Percentiles rank a stretch among this genome's conserved stretches.
Conservation (phyloP, 2,888 invertebrate genomes). For the Stenodema calcarata region DNA sequence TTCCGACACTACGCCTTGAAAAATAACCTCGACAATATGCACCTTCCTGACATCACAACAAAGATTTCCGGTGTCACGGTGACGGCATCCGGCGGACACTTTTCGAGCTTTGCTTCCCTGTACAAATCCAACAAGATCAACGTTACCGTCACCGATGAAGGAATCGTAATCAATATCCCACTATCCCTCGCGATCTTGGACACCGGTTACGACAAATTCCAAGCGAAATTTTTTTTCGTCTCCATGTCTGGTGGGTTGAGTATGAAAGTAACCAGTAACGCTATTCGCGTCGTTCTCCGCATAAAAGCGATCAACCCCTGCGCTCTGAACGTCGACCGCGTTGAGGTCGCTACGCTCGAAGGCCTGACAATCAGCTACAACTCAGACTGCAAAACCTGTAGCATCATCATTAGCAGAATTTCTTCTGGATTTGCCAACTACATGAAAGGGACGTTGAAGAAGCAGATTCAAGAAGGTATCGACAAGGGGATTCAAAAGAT, state of each 20-base stretch:
- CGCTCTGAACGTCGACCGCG: conserved; percentile 10
- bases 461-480: conserved; percentile 34
- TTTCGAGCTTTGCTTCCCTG: conserved; percentile 7
- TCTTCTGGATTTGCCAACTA: conserved; percentile 20
- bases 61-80: not conserved
- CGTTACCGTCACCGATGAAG: conserved; percentile 9
- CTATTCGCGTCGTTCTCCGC: not conserved
- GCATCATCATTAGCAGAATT: not conserved
- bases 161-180: not conserved
- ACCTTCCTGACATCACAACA: conserved; percentile 2
- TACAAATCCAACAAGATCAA: not conserved
- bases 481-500: not conserved
- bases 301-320: conserved; percentile 16
- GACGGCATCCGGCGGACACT: conserved; percentile 14
- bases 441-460: not conserved
- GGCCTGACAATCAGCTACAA: not conserved
- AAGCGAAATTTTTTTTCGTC: conserved; percentile 1
- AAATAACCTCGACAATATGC: conserved; percentile 5
- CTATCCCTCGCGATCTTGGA: not conserved
- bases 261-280: not conserved
- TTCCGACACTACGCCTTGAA: not conserved
- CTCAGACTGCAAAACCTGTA: not conserved
- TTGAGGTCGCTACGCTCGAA: not conserved
- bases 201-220: not conserved
- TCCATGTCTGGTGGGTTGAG: conserved; percentile 4